Evolutionary conservation across 2,888 invertebrate species (phyloP), one percentile per base, ranked within the genome.

Genomic region (Cantharis lateralis): DNA sequence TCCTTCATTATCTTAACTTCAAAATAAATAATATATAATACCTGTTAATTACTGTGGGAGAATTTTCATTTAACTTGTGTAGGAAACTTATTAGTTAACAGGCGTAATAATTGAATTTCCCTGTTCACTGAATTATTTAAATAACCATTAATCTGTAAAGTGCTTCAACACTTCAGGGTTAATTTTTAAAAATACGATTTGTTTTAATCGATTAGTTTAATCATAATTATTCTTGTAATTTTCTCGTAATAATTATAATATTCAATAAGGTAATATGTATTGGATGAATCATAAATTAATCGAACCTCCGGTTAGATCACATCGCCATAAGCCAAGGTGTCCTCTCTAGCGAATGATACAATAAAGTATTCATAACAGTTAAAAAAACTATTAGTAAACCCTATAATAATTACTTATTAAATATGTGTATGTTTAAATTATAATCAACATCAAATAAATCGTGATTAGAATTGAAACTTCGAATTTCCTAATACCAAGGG

Each of bases 291-390:
- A 75, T 74, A 71, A 77, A 62, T 62, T 66, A 64, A 71, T 70
- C 62, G 68, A 72, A 76, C 66, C 72, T 78, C 78, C 78, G 78
- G 76, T 78, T 78, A 75, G 75, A 78, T 78, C 78, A 78, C 66
- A 32, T 73, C 24, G 71, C 71, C 64, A 71, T 69, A 75, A 76
- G 70, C 69, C 78, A 78, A 78, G 78, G 78, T 78, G 78, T 72
- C 75, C 74, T 32, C 62, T 70, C 75, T 75, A 75, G 63, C 69
- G 18, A 48, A 72, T 63, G 78, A 78, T 73, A 73, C 78, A 78
- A 76, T 72, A 71, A 76, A 20, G 20, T 66, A 66, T 66, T 66
- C 64, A 66, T 66, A 66, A 18, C 20, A 62, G 18, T 70, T 70
- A 48, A 70, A 48, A 48, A 61, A 20, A 62, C 20, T 48, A 62